Evolutionary conservation across 2,113 vertebrate genomes (phyloP).

Genomic region (Sminthopsis crassicaudata): DNA sequence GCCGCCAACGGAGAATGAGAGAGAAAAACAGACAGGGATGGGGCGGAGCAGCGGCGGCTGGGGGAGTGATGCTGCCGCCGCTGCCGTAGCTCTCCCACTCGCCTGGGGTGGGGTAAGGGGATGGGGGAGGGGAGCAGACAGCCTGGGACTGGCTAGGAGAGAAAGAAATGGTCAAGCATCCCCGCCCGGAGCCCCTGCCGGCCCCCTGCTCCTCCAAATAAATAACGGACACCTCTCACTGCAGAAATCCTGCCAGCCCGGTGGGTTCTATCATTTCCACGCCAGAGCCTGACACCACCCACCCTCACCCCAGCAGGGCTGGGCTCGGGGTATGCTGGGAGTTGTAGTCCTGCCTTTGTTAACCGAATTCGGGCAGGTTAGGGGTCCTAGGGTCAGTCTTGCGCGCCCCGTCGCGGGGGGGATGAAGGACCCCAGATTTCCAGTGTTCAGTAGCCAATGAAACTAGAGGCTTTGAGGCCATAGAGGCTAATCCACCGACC

Average conservation of each 20-base stretch:
- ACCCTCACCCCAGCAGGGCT: slow-evolving; percentile 60
- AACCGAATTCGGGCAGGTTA: slow-evolving; percentile 66
- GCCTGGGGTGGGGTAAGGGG: slow-evolving; percentile 57
- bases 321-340: slow-evolving; percentile 79
- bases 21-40: slow-evolving; percentile 76
- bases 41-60: slow-evolving; percentile 75
- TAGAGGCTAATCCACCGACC: background rate
- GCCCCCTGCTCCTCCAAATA: slow-evolving; percentile 32
- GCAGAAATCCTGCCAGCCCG: slow-evolving; percentile 51
- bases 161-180: slow-evolving; percentile 21
- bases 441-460: background rate
- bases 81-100: slow-evolving; percentile 61
- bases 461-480: background rate
- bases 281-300: slow-evolving; percentile 64
- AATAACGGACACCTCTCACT: slow-evolving; percentile 34
- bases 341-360: slow-evolving; percentile 85
- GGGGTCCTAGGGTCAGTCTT: slow-evolving; percentile 3
- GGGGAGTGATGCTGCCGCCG: slow-evolving; percentile 67
- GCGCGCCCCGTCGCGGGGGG: slow-evolving; percentile 42
- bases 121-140: slow-evolving; percentile 43
- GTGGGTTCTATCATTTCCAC: background rate
- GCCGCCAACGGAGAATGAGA: slow-evolving; percentile 73
- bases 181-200: slow-evolving; percentile 20
- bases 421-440: background rate
- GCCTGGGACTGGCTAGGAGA: slow-evolving; percentile 30